phyloP scores from a whole-genome alignment of 2,797 vertebrate genomes.

The Triplophysa bombifrons region DNA sequence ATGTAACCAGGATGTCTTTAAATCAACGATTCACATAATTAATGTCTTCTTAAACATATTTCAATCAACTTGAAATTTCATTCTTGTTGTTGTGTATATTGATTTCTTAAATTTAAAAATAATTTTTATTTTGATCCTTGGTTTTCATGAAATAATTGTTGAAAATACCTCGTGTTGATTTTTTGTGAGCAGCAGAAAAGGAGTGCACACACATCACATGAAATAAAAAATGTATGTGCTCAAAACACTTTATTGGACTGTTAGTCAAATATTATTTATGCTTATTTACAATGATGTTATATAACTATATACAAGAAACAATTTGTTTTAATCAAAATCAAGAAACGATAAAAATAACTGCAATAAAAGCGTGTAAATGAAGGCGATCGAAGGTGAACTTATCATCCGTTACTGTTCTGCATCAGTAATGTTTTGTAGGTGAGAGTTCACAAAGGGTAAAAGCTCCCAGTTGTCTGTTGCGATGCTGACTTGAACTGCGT shows the following conservation, averaged over 20 bases:
- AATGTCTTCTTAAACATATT: neutral
- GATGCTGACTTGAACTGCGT: constrained; percentile 74
- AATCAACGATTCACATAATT: neutral
- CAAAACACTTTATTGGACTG: constrained; percentile 10
- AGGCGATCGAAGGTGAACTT: neutral
- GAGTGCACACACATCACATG: no score
- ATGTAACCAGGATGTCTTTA: neutral
- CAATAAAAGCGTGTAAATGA: neutral
- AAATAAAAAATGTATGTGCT: neutral
- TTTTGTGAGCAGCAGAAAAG: constrained; percentile 3
- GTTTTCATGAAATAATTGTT: constrained; percentile 9
- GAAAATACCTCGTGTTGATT: neutral
- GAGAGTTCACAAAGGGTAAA: constrained; percentile 76
- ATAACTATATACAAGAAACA: neutral
- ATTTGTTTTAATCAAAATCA: no score
- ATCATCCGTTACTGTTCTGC: neutral
- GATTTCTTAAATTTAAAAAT: neutral
- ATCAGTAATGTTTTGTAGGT: constrained; percentile 71
- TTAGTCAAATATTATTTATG: neutral
- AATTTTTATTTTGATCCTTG: neutral
- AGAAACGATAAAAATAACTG: neutral
- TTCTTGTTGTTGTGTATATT: neutral
- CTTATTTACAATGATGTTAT: neutral
- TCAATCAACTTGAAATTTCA: neutral
- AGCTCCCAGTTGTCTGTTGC: constrained; percentile 84